Base-by-base conservation (phyloP, 2,797 vertebrate genomes). In the Hyperoplus immaculatus region DNA sequence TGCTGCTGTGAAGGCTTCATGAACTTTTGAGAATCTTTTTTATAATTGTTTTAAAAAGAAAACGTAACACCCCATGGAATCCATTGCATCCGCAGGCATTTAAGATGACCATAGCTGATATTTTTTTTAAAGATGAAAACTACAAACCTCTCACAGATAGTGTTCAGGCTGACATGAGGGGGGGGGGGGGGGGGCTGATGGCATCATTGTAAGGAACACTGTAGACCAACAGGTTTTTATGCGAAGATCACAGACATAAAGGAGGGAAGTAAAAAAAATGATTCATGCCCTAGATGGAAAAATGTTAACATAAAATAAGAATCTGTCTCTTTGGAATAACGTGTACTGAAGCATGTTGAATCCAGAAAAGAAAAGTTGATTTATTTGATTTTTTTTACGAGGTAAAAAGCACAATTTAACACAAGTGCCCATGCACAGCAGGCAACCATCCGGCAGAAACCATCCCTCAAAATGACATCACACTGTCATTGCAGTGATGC, bases 381-480 rank as follows among this genome's bases (percentile, higher is more conserved):
- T 18, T 9, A 63, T 57, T 45, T 21, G 55, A 66, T 21, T 21
- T 13, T 13, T 5, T 15, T 75, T 11, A 46, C 39, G 14, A 61
- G 29, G 7, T 51, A 51, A 49, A 55, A 49, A n/a, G 10, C 9
- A 11, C 3, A 10, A n/a, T 61, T 11, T 53, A n/a, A 57, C 5
- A 51, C 29, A n/a, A 10, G 51, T 47, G 39, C 70, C 67, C 62
- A n/a, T 7, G 57, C 47, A 50, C 5, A 16, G 18, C 42, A 65
- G 71, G n/a, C 71, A 14, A 62, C 56, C 57, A 16, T 49, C 2
- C 59, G 6, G 59, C 42, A 53, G 54, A 65, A 77, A 74, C 43
- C 58, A 76, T 43, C 76, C 47, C 67, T 69, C 72, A 76, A 53
- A 62, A 61, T 15, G 49, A 49, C 72, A 56, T 64, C 51, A 42